Percentiles rank a stretch among this genome's conserved stretches.
These are phyloP conservation scores for Phrynocephalus versicolor DNA, from an alignment of 2,113 vertebrate species.

Conservation along the genomic window DNA sequence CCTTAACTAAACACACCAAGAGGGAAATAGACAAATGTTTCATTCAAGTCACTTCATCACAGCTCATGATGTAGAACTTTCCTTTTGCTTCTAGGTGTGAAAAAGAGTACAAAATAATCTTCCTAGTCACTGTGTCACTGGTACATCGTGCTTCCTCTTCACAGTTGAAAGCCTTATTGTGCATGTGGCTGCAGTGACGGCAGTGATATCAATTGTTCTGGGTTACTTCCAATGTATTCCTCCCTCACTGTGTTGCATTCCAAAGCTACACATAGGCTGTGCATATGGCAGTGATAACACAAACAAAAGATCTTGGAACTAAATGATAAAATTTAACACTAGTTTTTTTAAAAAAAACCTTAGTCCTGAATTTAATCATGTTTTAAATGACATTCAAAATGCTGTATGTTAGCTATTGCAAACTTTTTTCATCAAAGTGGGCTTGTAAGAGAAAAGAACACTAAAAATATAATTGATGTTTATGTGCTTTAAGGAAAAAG, in stretches of 20 bases:
- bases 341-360: not conserved
- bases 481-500: not conserved
- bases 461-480: not conserved
- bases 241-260: not conserved
- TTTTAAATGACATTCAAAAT: not conserved
- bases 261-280: not conserved
- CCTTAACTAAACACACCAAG: not conserved
- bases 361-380: not conserved
- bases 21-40: too few species aligned
- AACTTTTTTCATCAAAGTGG: not conserved
- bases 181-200: not conserved
- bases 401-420: too few species aligned
- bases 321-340: not conserved
- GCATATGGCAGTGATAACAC: constrained; percentile 7
- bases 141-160: not conserved
- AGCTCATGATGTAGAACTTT: not conserved
- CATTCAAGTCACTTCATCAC: not conserved
- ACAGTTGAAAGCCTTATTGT: not conserved
- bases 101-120: not conserved
- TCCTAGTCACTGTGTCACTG: too few species aligned
- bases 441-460: not conserved
- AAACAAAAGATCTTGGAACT: not conserved
- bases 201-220: not conserved
- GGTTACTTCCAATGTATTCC: not conserved
- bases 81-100: not conserved